Evolutionary conservation across 1,140 invertebrate species (phyloP).

Genomic region (Drosophila pallidifrons): DNA sequence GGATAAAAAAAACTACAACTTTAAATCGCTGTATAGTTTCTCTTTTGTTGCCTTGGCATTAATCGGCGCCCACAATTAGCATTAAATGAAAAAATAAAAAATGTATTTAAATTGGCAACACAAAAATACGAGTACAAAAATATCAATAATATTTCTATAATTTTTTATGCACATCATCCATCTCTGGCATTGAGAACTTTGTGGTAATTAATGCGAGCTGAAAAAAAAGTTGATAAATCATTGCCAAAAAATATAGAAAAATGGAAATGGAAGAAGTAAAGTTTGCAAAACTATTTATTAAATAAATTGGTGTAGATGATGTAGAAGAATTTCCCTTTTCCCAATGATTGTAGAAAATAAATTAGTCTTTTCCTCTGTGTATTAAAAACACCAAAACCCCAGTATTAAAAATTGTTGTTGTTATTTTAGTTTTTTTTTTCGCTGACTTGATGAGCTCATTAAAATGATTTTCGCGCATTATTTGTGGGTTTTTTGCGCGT

Average conservation of each 20-base stretch:
- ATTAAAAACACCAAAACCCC: not conserved
- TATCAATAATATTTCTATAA: slow-evolving; percentile 38
- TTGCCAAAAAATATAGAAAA: slow-evolving; percentile 13
- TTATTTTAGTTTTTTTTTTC: slow-evolving; percentile 10
- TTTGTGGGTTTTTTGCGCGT: slow-evolving; percentile 27
- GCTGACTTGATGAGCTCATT: slow-evolving; percentile 63
- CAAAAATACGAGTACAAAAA: slow-evolving; percentile 38
- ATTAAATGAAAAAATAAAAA: slow-evolving; percentile 26
- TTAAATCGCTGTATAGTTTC: slow-evolving; percentile 31
- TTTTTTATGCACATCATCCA: slow-evolving; percentile 53
- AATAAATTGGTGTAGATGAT: not conserved
- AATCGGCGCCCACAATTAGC: slow-evolving; percentile 35
- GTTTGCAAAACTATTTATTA: not conserved
- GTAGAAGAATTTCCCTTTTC: not conserved
- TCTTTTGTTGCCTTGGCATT: slow-evolving; percentile 45
- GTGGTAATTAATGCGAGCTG: slow-evolving; percentile 38
- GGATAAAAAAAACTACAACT: not conserved
- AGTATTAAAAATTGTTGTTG: not conserved
- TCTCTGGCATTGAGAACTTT: slow-evolving; percentile 38
- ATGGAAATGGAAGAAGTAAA: not conserved
- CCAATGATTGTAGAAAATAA: slow-evolving; percentile 5
- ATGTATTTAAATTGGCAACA: slow-evolving; percentile 33
- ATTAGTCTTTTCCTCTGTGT: not conserved
- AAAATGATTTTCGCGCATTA: slow-evolving; percentile 60
- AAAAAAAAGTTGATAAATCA: slow-evolving; percentile 45